Base-by-base conservation (phyloP, 2,113 vertebrate species). In the Poeciliopsis retropinna region DNA sequence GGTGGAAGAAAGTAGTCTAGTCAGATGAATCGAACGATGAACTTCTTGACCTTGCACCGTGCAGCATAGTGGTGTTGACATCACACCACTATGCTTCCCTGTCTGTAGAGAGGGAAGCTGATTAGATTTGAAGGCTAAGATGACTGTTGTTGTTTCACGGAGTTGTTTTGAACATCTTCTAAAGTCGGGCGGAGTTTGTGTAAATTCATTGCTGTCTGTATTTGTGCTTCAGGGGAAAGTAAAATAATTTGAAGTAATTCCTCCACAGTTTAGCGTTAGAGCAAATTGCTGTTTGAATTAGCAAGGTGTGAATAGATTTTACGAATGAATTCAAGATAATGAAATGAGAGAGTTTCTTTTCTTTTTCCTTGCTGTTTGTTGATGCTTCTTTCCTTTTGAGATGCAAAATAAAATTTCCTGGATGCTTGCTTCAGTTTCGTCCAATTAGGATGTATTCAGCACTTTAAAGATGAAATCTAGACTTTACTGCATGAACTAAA, bases 81-180 rank as follows among this genome's bases (percentile, higher is more conserved):
- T 14, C 39, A 31, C 30, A 31, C 30, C 30, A 4, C 30, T 31
- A 31, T 31, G 30, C 30, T 31, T 31, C 30, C 30, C 30, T 31
- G 3, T 31, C 30, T 31, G 39, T 4, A 41, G 13, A 4, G 13
- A 14, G 3, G 39, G 39, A 41, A 41, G 39, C 13, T 41, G 39
- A 14, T 41, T 41, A 41, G 39, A 41, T 41, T 37, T 37, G 9
- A 2, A 10, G 39, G 39, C 0, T 41, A 12, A 34, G 39, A 41
- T 41, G 39, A 41, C 39, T 41, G 39, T 41, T 41, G 39, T 41
- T 41, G 39, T 15, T 41, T 41, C 14, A 4, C 15, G 39, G 39
- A 41, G 39, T 15, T 15, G 39, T 91, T 76, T 90, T 83, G 67
- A 78, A 80, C 76, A 44, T 64, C 78, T 73, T 84, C 81, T 83